phyloP scores from a whole-genome alignment of 2,113 vertebrate species.

The Thermophis baileyi region DNA sequence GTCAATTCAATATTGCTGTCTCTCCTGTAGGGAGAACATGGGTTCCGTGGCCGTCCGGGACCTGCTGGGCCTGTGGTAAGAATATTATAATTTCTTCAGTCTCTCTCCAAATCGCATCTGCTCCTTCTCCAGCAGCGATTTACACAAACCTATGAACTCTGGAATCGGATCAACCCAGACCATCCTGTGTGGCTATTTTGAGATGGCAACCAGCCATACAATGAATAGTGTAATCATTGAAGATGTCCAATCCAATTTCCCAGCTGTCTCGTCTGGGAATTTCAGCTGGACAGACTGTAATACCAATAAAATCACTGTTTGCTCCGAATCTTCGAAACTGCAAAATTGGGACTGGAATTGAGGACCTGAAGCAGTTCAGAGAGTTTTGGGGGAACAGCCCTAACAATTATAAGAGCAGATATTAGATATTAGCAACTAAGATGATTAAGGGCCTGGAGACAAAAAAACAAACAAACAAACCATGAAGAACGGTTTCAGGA shows the following conservation, averaged over 20 bases:
- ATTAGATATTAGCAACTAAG: too few relatives aligned
- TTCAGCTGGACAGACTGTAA: not conserved
- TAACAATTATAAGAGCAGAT: not conserved
- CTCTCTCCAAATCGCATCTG: rapidly evolving
- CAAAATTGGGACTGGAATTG: not conserved
- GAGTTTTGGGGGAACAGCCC: too few relatives aligned
- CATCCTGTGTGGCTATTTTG: not conserved
- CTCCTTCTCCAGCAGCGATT: not conserved
- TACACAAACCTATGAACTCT: not conserved
- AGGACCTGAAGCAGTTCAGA: not conserved
- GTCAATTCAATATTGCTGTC: not conserved
- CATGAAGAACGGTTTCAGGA: too few relatives aligned
- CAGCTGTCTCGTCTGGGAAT: not conserved
- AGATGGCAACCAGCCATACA: not conserved
- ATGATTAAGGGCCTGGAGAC: too few relatives aligned
- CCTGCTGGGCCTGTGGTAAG: conserved; percentile 73
- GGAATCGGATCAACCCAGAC: not conserved
- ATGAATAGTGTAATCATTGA: too few relatives aligned
- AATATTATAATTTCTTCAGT: not conserved
- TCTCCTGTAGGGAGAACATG: conserved; percentile 75
- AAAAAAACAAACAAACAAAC: too few relatives aligned
- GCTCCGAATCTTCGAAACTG: not conserved
- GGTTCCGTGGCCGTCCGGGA: conserved; percentile 71
- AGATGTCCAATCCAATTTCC: not conserved
- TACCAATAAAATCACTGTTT: not conserved